These are phyloP conservation scores for Tupiocoris notatus DNA, from an alignment of 2,888 invertebrate genomes.

Conservation along the genomic window DNA sequence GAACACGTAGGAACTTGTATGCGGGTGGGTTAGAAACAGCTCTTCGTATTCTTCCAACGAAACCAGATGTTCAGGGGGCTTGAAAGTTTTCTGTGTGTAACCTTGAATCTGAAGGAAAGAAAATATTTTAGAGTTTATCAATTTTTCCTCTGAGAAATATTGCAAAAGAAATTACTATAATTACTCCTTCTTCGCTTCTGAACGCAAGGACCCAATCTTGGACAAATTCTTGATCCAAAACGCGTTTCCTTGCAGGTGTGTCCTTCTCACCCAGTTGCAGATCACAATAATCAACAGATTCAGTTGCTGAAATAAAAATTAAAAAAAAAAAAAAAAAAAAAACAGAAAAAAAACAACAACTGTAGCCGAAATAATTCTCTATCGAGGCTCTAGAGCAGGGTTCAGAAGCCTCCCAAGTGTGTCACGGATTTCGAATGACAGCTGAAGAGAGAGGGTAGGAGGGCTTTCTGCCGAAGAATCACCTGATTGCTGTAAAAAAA, in stretches of 20 bases:
- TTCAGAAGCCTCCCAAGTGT: too few species aligned
- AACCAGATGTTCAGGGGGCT: conserved; percentile 29
- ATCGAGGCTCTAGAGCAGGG: too few species aligned
- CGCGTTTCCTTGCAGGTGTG: conserved; percentile 23
- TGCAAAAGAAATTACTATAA: too few species aligned
- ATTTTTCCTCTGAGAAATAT: too few species aligned
- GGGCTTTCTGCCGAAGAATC: too few species aligned
- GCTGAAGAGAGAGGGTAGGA: too few species aligned
- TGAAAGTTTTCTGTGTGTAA: conserved; percentile 11
- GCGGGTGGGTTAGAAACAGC: conserved; percentile 25
- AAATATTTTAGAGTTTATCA: neutral
- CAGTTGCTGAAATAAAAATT: neutral
- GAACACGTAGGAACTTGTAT: conserved; percentile 30
- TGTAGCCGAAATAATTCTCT: too few species aligned
- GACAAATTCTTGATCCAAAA: conserved; percentile 16
- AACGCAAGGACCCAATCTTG: conserved; percentile 11
- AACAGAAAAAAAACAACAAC: too few species aligned
- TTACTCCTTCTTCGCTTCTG: conserved; percentile 13
- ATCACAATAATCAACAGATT: neutral
- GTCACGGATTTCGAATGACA: too few species aligned
- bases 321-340: too few species aligned
- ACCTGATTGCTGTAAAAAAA: too few species aligned
- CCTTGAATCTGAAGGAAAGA: conserved; percentile 22
- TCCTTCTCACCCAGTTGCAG: conserved; percentile 6
- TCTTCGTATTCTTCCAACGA: conserved; percentile 31